A percentile compares a stretch with the other conserved stretches of the same genome.
Evolutionary conservation across 2,888 invertebrate genomes (phyloP).

Genomic region (Sisyra nigra): DNA sequence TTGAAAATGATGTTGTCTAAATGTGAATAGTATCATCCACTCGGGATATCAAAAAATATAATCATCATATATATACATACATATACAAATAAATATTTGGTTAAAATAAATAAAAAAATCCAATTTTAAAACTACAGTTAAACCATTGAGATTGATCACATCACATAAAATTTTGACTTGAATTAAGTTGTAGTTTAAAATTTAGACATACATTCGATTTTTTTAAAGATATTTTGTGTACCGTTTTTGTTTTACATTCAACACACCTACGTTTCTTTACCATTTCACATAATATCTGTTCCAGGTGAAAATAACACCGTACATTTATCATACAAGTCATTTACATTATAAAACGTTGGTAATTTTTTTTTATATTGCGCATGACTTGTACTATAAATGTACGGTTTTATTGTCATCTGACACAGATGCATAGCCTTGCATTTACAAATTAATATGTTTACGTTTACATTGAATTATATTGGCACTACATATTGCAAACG

Average conservation of each 20-base stretch:
- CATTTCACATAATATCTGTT: too few species aligned
- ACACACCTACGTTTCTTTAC: too few species aligned
- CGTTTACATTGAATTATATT: too few species aligned
- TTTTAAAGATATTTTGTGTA: constrained; percentile 28
- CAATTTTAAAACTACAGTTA: constrained; percentile 4
- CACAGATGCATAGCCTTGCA: too few species aligned
- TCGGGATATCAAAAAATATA: constrained; percentile 8
- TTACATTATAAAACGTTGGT: too few species aligned
- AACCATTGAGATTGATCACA: constrained; percentile 6
- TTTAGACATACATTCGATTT: constrained; percentile 21
- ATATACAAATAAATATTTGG: constrained; percentile 8
- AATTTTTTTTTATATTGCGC: too few species aligned
- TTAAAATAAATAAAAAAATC: constrained; percentile 7
- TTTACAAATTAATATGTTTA: too few species aligned
- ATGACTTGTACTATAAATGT: too few species aligned
- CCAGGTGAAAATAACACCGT: too few species aligned
- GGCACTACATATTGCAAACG: too few species aligned
- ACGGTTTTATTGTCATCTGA: too few species aligned
- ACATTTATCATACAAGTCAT: too few species aligned
- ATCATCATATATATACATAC: constrained; percentile 6
- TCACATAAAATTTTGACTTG: constrained; percentile 9
- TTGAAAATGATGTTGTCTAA: constrained; percentile 6
- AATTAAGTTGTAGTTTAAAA: not conserved
- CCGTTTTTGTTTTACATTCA: constrained; percentile 16
- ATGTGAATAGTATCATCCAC: constrained; percentile 4